Conservation (phyloP, 1,140 invertebrate species). For the Scaptodrosophila lebanonensis region DNA sequence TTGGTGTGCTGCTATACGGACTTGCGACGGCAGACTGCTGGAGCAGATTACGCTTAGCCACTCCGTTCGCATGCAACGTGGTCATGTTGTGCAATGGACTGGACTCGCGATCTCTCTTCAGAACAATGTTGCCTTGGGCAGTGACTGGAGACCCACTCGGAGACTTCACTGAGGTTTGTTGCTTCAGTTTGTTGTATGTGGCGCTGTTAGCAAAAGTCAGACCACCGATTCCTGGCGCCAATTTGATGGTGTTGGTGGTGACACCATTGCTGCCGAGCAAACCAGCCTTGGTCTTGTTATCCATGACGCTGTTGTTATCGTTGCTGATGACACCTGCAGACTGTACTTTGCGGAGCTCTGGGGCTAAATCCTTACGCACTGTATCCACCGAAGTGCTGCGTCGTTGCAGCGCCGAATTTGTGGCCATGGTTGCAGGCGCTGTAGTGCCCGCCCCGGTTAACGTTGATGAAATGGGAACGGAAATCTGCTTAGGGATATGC, state of each 20-base stretch:
- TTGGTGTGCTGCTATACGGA: conserved; percentile 50
- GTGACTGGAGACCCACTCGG: conserved; percentile 27
- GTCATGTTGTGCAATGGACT: conserved; percentile 53
- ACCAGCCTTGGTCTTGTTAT: conserved; percentile 26
- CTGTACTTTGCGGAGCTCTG: conserved; percentile 55
- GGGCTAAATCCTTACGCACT: conserved; percentile 64
- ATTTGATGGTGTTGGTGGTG: conserved; percentile 63
- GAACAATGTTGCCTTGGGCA: conserved; percentile 44
- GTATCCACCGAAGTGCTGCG: conserved; percentile 64
- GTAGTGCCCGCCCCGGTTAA: conserved; percentile 35
- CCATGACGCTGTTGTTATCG: conserved; percentile 28
- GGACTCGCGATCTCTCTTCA: conserved; percentile 58
- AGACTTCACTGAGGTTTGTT: conserved; percentile 49
- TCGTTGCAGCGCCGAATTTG: conserved; percentile 57
- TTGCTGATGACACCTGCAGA: conserved; percentile 27
- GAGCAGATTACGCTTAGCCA: conserved; percentile 34
- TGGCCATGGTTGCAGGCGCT: conserved; percentile 58
- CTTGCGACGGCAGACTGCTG: too few relatives aligned
- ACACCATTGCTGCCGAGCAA: conserved; percentile 27
- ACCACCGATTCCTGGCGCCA: conserved; percentile 75
- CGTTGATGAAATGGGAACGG: conserved; percentile 63
- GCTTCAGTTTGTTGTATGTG: conserved; percentile 72
- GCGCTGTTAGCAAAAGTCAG: conserved; percentile 74
- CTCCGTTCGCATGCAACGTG: conserved; percentile 43
- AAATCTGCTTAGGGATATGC: conserved; percentile 80